Evolutionary conservation across 2,797 vertebrate genomes (phyloP).

Genomic region (Hemitrygon akajei): DNA sequence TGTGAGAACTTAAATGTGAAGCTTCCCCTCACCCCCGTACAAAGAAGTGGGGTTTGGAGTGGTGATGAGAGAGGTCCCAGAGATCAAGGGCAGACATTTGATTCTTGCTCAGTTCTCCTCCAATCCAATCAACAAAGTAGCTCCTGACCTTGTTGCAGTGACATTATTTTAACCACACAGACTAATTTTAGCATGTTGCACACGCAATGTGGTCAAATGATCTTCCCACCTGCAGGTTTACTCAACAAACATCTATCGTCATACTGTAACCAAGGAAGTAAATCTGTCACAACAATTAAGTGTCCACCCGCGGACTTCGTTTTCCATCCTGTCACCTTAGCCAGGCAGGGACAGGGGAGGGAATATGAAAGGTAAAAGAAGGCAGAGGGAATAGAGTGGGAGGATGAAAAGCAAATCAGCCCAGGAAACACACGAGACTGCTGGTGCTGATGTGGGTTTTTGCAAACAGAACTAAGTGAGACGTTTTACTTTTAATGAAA

Average conservation of each 20-base stretch:
- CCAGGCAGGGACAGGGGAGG: background rate
- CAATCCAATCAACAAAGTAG: background rate
- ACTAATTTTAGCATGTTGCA: background rate
- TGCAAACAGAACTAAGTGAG: too few relatives aligned
- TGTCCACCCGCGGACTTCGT: background rate
- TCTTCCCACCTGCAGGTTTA: background rate
- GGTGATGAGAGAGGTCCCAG: too few relatives aligned
- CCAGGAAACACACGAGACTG: too few relatives aligned
- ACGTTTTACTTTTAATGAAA: too few relatives aligned
- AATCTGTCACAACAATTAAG: background rate
- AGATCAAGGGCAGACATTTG: background rate
- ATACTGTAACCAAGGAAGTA: background rate
- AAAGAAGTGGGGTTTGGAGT: too few relatives aligned
- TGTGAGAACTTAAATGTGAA: background rate
- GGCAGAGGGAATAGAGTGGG: too few relatives aligned
- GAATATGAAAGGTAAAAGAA: too few relatives aligned
- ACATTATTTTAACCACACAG: background rate
- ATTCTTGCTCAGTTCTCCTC: background rate
- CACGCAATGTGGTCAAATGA: background rate
- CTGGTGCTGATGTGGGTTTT: too few relatives aligned
- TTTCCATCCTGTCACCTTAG: background rate
- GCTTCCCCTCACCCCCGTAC: background rate
- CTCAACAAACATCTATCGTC: background rate
- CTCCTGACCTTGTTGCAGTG: too few relatives aligned
- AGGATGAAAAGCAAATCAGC: background rate